Conservation (phyloP, 2,797 vertebrate genomes). For the Pantherophis vulpinus region DNA sequence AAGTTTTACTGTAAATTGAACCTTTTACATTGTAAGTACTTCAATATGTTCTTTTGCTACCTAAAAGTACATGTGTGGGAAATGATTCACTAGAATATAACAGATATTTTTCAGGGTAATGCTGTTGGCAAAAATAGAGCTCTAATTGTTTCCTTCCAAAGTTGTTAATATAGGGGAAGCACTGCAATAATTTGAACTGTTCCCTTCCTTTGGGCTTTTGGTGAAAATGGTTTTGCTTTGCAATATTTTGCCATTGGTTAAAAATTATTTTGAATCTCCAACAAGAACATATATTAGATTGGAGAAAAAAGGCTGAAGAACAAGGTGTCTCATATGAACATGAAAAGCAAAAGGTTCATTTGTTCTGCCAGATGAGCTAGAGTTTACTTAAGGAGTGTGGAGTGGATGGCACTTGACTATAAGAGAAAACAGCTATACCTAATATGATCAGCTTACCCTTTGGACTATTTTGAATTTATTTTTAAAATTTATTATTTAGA, state of each 20-base stretch:
- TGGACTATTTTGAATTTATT: neutral
- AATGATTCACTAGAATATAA: neutral
- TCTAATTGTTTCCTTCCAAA: neutral
- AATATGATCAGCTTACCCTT: neutral
- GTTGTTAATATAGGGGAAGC: neutral
- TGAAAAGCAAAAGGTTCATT: slow-evolving; percentile 18
- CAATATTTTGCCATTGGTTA: slow-evolving; percentile 7
- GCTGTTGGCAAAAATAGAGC: neutral
- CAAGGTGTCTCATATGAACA: neutral
- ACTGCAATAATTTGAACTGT: neutral
- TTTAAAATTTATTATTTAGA: neutral
- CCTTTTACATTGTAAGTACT: slow-evolving; percentile 4
- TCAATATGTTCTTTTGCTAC: neutral
- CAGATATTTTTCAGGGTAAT: neutral
- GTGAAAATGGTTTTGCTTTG: slow-evolving; percentile 3
- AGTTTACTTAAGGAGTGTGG: neutral
- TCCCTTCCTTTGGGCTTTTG: neutral
- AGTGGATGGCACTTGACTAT: neutral
- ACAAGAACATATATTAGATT: slow-evolving; percentile 23
- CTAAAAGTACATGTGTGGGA: neutral
- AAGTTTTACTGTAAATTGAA: slow-evolving; percentile 14
- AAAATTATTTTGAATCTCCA: neutral
- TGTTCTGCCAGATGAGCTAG: slow-evolving; percentile 9
- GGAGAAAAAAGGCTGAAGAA: slow-evolving; percentile 9
- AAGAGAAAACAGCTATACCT: neutral